Evolutionary conservation across 2,888 invertebrate species (phyloP), one percentile per base, ranked within the genome.

Genomic region (Ischnura elegans): DNA sequence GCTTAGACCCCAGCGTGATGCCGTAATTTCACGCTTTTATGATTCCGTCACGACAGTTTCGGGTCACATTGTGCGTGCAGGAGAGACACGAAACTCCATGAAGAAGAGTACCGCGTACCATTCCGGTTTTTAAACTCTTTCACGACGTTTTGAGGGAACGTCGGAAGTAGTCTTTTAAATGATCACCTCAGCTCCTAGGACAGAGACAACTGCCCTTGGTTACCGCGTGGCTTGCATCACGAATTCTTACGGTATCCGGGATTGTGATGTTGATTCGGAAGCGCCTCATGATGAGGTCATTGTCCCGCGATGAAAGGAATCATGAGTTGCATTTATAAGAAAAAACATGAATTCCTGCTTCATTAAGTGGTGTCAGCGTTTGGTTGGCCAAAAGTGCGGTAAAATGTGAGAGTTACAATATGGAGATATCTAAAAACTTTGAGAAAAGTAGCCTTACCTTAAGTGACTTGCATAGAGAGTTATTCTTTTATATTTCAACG

Each of bases 31-130:
- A 36, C 13, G 29, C 36, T 36, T 36, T 3, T 36, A 76, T 29
- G 76, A 76, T 76, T 36, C 36, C 29, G 76, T 76, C 76, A 36
- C 76, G 76, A 76, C 76, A 76, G 76, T 76, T 76, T 76, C 76
- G 76, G n/a, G 25, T 36, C 29, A 10, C 76, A 76, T 76, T 76
- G 76, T 76, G n/a, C n/a, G 29, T 76, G 76, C 29, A 29, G 25
- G 36, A 13, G 76, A 8, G 76, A 36, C 36, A 76, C 76, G 0
- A 36, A 8, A 29, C 76, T 36, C 21, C 61, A n/a, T 16, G 36
- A 16, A 16, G 29, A 0, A 76, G 36, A 76, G 76, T 36, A 13
- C 25, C 25, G 21, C 61, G 25, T 61, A 25, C 61, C 61, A 25
- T 2, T 76, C 16, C 76, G 8, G 25, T 76, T 36, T 76, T 36